Evolutionary conservation across 2,113 vertebrate species (phyloP).

Genomic region (Pungitius pungitius): DNA sequence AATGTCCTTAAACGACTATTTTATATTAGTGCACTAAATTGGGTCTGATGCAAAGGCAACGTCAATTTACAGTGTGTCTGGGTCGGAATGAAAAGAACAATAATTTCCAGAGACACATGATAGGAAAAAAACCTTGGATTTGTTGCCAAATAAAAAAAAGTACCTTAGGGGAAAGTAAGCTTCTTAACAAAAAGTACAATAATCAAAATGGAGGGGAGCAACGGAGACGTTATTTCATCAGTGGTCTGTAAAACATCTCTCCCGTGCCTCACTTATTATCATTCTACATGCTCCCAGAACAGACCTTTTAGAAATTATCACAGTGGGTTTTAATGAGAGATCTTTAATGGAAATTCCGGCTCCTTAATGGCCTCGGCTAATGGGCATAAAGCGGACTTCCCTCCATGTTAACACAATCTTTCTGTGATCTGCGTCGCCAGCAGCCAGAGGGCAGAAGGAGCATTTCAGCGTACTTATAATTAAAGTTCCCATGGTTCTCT

Average conservation of each 20-base stretch:
- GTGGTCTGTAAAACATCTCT: conserved; percentile 40
- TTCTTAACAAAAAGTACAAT: background rate
- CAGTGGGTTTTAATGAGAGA: conserved; percentile 53
- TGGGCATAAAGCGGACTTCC: conserved; percentile 58
- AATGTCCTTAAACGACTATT: conserved; percentile 18
- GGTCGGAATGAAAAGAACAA: background rate
- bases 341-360: conserved; percentile 57
- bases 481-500: conserved; percentile 80
- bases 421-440: conserved; percentile 36
- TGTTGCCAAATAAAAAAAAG: background rate
- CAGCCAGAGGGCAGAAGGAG: conserved; percentile 54
- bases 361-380: conserved; percentile 60
- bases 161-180: background rate
- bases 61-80: conserved; percentile 2
- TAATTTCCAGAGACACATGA: background rate
- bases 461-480: conserved; percentile 73
- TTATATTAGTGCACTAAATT: conserved; percentile 24
- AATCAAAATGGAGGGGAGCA: conserved; percentile 23
- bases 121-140: background rate
- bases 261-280: conserved; percentile 38
- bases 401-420: conserved; percentile 64
- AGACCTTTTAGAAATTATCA: conserved; percentile 55
- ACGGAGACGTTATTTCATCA: conserved; percentile 43
- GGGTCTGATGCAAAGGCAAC: conserved; percentile 6
- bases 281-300: conserved; percentile 20